Conservation (phyloP, 2,888 invertebrate species). For the Sminthurinus aureus region DNA sequence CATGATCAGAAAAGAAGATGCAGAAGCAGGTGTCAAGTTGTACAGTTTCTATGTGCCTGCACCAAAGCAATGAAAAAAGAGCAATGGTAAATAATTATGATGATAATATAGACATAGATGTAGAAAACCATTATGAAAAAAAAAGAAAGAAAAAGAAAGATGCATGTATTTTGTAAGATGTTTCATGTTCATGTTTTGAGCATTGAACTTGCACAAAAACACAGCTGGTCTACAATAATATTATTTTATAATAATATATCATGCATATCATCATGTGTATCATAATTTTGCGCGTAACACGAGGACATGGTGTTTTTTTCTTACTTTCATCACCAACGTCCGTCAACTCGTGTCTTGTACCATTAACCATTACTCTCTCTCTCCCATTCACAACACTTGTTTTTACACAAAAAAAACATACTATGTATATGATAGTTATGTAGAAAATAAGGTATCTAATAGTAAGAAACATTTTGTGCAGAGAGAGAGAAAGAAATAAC, state of each 20-base stretch:
- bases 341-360: not conserved
- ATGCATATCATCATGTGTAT: too few species aligned
- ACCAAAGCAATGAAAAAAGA: not conserved
- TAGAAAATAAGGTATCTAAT: not conserved
- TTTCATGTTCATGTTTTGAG: not conserved
- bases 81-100: not conserved
- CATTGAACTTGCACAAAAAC: not conserved
- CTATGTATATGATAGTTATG: not conserved
- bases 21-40: slow-evolving; percentile 37
- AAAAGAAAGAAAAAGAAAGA: not conserved
- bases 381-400: not conserved
- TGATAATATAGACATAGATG: not conserved
- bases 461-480: not conserved
- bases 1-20: slow-evolving; percentile 2
- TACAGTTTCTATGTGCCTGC: slow-evolving; percentile 21
- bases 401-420: not conserved
- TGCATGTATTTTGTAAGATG: slow-evolving; percentile 10
- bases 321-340: not conserved
- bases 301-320: not conserved
- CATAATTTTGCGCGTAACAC: too few species aligned
- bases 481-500: not conserved
- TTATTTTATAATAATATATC: too few species aligned
- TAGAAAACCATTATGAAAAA: not conserved
- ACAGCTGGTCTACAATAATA: not conserved
- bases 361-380: too few species aligned